Percentiles rank a stretch among this genome's conserved stretches.
These are phyloP conservation scores for Ooceraea biroi DNA, from an alignment of 1,140 invertebrate species.

Conservation along the genomic window DNA sequence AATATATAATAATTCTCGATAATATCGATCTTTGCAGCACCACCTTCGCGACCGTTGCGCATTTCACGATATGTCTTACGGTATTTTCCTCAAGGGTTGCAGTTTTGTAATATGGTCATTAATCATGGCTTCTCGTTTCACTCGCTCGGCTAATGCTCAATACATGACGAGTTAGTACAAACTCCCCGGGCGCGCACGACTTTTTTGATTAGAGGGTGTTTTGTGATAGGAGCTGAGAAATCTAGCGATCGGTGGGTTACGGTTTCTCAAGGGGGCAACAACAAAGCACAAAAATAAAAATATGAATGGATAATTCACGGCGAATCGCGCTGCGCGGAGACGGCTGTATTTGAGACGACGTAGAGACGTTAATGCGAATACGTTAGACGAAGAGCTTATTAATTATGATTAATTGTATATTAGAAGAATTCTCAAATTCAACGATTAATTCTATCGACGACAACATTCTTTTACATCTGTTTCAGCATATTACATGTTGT, in stretches of 20 bases:
- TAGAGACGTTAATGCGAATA: slow-evolving; percentile 22
- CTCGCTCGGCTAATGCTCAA: slow-evolving; percentile 75
- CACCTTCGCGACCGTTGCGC: slow-evolving; percentile 75
- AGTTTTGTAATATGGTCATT: slow-evolving; percentile 5
- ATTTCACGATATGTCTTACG: slow-evolving; percentile 12
- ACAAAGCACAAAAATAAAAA: slow-evolving; percentile 66
- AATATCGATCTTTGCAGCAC: slow-evolving; percentile 71
- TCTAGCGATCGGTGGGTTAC: slow-evolving; percentile 58
- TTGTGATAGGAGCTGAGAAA: slow-evolving; percentile 6
- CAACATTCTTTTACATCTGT: not conserved
- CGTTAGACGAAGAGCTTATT: not conserved
- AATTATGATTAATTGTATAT: slow-evolving; percentile 12
- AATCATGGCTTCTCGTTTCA: slow-evolving; percentile 68
- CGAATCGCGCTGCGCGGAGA: slow-evolving; percentile 48
- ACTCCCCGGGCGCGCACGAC: slow-evolving; percentile 65
- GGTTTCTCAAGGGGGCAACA: slow-evolving; percentile 54
- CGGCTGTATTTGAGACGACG: slow-evolving; percentile 34
- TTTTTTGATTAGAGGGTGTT: slow-evolving; percentile 59
- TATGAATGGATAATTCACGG: slow-evolving; percentile 36
- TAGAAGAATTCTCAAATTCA: slow-evolving; percentile 13
- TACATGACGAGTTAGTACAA: slow-evolving; percentile 75
- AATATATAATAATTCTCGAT: not conserved
- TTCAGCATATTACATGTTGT: not conserved
- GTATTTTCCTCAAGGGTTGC: not conserved
- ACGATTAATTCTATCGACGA: not conserved